Evolutionary conservation across 2,888 invertebrate species (phyloP).

Genomic region (Nomada ferruginata): DNA sequence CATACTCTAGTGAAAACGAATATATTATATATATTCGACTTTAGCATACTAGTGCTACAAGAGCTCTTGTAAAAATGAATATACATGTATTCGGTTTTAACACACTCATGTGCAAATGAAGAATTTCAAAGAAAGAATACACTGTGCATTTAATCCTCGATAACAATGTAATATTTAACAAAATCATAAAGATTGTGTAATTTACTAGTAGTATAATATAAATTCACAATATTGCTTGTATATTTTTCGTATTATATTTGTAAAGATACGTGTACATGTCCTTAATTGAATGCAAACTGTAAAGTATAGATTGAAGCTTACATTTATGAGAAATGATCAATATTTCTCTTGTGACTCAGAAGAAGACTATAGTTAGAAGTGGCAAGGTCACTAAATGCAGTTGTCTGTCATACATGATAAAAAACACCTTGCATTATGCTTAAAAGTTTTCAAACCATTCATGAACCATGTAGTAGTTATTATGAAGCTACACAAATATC

Average conservation of each 20-base stretch:
- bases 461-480: constrained; percentile 13
- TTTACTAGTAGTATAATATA: not conserved
- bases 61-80: too few species aligned
- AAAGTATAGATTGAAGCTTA: constrained; percentile 30
- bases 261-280: not conserved
- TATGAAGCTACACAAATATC: constrained; percentile 6
- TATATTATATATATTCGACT: too few species aligned
- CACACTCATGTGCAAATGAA: too few species aligned
- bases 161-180: too few species aligned
- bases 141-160: too few species aligned
- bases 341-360: constrained; percentile 77
- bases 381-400: constrained; percentile 67
- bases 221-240: not conserved
- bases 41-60: too few species aligned
- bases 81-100: too few species aligned
- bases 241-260: not conserved
- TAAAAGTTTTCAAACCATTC: constrained; percentile 52
- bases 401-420: constrained; percentile 62
- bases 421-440: constrained; percentile 51
- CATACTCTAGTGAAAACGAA: too few species aligned
- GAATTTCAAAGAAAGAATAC: too few species aligned
- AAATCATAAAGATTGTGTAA: too few species aligned
- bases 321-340: constrained; percentile 76
- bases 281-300: not conserved
- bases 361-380: constrained; percentile 65